Conservation (phyloP, 2,113 vertebrate species). For the Bucco capensis region DNA sequence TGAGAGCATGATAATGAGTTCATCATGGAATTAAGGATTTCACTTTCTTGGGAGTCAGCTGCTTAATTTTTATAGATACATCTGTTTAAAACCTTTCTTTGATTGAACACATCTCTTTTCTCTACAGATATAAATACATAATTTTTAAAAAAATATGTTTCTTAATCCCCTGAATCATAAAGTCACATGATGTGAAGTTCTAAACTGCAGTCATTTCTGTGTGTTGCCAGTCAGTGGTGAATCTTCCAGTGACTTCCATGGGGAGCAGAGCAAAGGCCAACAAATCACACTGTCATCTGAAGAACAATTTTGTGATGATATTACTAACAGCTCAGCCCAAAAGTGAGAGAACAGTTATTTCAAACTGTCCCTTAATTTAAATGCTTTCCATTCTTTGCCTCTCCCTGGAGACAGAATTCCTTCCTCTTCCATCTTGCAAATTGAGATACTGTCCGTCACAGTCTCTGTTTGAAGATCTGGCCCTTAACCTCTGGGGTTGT, state of each 20-base stretch:
- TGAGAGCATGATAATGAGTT: neutral
- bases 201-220: neutral
- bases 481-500: neutral
- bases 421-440: neutral
- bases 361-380: neutral
- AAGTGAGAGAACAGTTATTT: neutral
- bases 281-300: neutral
- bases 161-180: neutral
- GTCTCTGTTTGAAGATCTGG: slow-evolving; percentile 10
- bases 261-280: neutral
- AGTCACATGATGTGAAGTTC: neutral
- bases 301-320: neutral
- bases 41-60: neutral
- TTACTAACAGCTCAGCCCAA: neutral
- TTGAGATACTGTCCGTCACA: neutral
- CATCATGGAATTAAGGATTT: neutral
- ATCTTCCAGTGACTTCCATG: neutral
- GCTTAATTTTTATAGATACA: neutral
- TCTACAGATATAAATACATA: neutral
- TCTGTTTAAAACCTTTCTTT: neutral
- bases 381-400: neutral
- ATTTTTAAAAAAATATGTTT: neutral
- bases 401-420: neutral
- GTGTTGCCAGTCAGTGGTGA: neutral
- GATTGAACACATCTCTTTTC: neutral